Percentiles rank a stretch among this genome's conserved stretches.
These are phyloP conservation scores for Solea senegalensis DNA, from an alignment of 2,113 vertebrate species.

Conservation along the genomic window DNA sequence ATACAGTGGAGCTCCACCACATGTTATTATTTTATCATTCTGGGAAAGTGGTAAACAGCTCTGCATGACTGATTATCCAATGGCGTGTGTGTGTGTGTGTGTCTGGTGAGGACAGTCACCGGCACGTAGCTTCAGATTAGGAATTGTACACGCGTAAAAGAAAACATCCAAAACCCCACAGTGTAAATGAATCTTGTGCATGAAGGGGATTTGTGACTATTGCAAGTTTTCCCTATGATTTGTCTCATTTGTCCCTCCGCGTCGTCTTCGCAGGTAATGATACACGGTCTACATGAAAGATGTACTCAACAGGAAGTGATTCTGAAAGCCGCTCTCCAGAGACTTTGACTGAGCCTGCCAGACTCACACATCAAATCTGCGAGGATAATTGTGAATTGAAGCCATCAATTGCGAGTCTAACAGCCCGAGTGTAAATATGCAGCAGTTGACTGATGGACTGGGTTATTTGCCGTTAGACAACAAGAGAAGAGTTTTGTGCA, in stretches of 20 bases:
- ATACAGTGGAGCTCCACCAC: conserved; percentile 8
- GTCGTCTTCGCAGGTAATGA: conserved; percentile 27
- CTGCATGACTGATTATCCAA: conserved; percentile 44
- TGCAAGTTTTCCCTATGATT: conserved; percentile 12
- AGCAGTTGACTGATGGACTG: conserved; percentile 12
- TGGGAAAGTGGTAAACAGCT: conserved; percentile 30
- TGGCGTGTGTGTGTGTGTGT: conserved; percentile 11
- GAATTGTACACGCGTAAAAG: not conserved
- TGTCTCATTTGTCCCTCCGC: conserved; percentile 13
- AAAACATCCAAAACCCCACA: conserved; percentile 7
- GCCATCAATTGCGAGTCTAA: conserved; percentile 1
- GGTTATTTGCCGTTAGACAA: conserved; percentile 6
- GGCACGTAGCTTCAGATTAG: conserved; percentile 13
- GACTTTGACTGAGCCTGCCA: conserved; percentile 26
- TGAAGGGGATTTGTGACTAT: conserved; percentile 27
- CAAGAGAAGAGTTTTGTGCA: conserved; percentile 6
- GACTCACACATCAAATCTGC: conserved; percentile 34
- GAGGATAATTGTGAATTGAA: conserved; percentile 31
- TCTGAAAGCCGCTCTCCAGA: conserved; percentile 22
- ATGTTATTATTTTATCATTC: conserved; percentile 39
- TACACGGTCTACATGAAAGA: conserved; percentile 22
- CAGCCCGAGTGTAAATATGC: conserved; percentile 17
- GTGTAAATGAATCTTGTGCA: conserved; percentile 15
- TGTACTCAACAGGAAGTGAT: conserved; percentile 43
- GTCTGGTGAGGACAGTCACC: conserved; percentile 8